Percentiles rank a stretch among this genome's conserved stretches.
Conservation (phyloP, 2,797 vertebrate genomes). For the Sardinella longiceps region DNA sequence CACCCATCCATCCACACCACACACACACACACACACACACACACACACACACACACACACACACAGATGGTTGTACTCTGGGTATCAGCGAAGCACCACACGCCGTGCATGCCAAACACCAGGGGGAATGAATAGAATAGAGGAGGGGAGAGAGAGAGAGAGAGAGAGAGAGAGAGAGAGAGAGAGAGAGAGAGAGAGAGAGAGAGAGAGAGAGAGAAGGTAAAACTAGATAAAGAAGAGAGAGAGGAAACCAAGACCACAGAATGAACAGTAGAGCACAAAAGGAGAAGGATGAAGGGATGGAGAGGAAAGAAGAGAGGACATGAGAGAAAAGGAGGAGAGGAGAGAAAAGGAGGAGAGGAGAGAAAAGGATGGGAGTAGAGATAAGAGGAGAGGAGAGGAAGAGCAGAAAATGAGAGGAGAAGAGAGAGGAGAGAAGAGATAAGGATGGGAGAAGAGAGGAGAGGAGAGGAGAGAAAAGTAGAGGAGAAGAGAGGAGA, state of each 20-base stretch:
- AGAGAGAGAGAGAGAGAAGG: neutral
- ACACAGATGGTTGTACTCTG: slow-evolving; percentile 73
- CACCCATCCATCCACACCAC: too few species aligned
- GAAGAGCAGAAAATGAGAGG: too few species aligned
- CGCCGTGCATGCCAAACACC: slow-evolving; percentile 45
- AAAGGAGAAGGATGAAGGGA: too few species aligned
- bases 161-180: neutral
- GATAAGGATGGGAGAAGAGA: too few species aligned
- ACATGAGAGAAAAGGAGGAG: neutral
- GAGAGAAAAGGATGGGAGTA: too few species aligned
- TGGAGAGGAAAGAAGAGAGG: neutral
- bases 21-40: neutral
- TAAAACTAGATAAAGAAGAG: neutral
- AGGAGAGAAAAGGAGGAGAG: too few species aligned
- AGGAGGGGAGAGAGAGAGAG: slow-evolving; percentile 33
- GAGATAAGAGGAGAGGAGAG: neutral
- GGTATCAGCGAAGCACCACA: slow-evolving; percentile 76
- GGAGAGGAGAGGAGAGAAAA: neutral
- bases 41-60: slow-evolving; percentile 32
- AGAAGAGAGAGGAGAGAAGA: neutral
- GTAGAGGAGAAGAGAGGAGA: neutral
- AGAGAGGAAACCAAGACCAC: neutral
- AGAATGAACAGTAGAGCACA: neutral
- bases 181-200: neutral
- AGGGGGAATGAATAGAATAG: slow-evolving; percentile 55